Percentiles rank a stretch among this genome's conserved stretches.
phyloP scores from a whole-genome alignment of 2,113 vertebrate genomes.

The Oryzias javanicus region DNA sequence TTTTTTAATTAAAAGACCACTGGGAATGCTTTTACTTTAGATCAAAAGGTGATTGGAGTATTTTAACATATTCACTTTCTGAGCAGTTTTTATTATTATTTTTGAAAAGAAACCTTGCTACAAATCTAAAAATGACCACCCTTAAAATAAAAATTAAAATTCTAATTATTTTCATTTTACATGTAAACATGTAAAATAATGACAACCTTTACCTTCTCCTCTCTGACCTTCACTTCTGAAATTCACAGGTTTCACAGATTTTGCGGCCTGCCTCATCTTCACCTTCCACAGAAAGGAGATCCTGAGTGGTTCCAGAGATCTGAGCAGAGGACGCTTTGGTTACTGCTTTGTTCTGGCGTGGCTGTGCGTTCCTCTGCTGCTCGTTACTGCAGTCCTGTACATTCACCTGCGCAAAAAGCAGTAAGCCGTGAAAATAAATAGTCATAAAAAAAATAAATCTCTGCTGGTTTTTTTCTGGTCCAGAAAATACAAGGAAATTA shows the following conservation, averaged over 20 bases:
- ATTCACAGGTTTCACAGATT: conserved; percentile 77
- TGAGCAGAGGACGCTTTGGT: conserved; percentile 77
- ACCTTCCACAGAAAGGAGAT: conserved; percentile 80
- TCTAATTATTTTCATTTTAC: no score
- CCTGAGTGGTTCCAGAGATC: conserved; percentile 59
- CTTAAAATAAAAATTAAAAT: no score
- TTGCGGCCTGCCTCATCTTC: conserved; percentile 84
- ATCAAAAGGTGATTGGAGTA: no score
- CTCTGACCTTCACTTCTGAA: background rate
- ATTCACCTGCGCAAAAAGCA: conserved; percentile 85
- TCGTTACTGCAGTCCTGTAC: conserved; percentile 82
- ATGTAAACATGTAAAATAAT: no score
- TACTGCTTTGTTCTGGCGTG: conserved; percentile 87
- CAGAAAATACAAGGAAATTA: no score
- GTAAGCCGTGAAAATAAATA: conserved; percentile 29
- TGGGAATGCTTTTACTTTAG: no score
- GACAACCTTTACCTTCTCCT: background rate
- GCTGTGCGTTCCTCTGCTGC: conserved; percentile 83
- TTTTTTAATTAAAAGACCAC: no score
- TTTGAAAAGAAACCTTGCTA: no score
- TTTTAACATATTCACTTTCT: no score
- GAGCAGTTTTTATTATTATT: no score
- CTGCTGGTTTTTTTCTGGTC: no score
- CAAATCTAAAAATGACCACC: no score
- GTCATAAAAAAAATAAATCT: background rate